Base-by-base conservation (phyloP, 2,797 vertebrate genomes). In the Protonibea diacanthus region DNA sequence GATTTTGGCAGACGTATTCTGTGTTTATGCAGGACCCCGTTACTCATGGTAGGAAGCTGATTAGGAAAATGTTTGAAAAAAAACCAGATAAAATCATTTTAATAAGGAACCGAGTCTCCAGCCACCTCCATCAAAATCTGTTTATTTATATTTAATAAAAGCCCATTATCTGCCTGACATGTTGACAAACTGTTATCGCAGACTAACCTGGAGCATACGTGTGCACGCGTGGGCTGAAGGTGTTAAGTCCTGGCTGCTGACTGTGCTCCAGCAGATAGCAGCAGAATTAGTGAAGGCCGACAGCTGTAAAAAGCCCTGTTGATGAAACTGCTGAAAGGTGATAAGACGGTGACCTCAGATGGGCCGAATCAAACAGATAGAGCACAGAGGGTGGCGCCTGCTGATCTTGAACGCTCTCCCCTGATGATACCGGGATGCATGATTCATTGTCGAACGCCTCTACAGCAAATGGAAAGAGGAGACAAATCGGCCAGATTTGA, bases 231-330 rank as follows among this genome's bases (percentile, higher is more conserved):
- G 38, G 4, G 15, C 12, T 17, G 6, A 66, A 71, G 48, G 81
- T 56, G 71, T 74, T n/a, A 10, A 55, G 52, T 75, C 23, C 25
- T 17, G 47, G 25, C 67, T 51, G 64, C 75, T 65, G 75, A 85
- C 65, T 86, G 82, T 52, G 74, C 80, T 4, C 69, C 57, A 17
- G 69, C 74, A 84, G 91, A 91, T 91, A 90, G 81, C 63, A 11
- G 78, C 53, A 72, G 81, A 78, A 76, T 80, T 77, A 80, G 73
- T 38, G 67, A 71, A 66, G 57, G 74, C 67, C 57, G 63, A 84
- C 81, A 64, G 76, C 81, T 74, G 78, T 71, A 74, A 71, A 75
- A 71, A 51, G 55, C 52, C 67, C 58, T 27, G 57, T 21, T 78
- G 85, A 87, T 83, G 74, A 85, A 88, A 87, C 74, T 33, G 80